Base-by-base conservation (phyloP, 2,797 vertebrate genomes). In the Fratercula arctica region DNA sequence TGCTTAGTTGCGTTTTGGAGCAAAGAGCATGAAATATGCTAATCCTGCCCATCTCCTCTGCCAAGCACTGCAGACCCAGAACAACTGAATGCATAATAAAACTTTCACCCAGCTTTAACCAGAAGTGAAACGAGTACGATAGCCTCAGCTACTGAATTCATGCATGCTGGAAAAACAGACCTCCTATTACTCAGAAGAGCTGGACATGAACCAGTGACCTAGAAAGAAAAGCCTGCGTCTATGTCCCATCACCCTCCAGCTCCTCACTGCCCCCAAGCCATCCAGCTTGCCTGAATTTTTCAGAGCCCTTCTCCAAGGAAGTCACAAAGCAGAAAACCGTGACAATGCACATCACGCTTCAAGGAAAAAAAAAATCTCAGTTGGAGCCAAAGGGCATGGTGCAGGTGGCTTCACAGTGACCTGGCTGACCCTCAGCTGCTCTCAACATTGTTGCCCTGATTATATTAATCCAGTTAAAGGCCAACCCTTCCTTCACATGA, bases 391-490 rank as follows among this genome's bases (percentile, higher is more conserved):
- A 90, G 86, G 66, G 64, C 86, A 92, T 9, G 14, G 64, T 35
- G 43, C 78, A 95, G 93, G 92, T 93, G 88, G 92, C 85, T 95
- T 75, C 72, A 80, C 60, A 59, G 61, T 48, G 78, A 94, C 78
- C 69, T 0, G 1, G 17, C 1, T 87, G 75, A 94, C 90, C 78
- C 50, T 64, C 88, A 78, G 68, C 93, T 80, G 48, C 94, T 89
- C 61, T 85, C 64, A 59, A 45, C 93, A 90, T 91, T 93, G 81
- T 85, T 96, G 80, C 39, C 74, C 41, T 50, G 31, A 82, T 94
- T 89, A 94, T 81, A 89, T 39, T 93, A 96, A 95, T 70, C 90
- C 77, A 96, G 73, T 69, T 77, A 89, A 94, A 96, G 78, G 69
- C 61, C 94, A 93, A 5, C 57, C 68, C 54, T 78, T 81, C 88